phyloP scores from a whole-genome alignment of 2,113 vertebrate genomes.

The Halcyon senegalensis region DNA sequence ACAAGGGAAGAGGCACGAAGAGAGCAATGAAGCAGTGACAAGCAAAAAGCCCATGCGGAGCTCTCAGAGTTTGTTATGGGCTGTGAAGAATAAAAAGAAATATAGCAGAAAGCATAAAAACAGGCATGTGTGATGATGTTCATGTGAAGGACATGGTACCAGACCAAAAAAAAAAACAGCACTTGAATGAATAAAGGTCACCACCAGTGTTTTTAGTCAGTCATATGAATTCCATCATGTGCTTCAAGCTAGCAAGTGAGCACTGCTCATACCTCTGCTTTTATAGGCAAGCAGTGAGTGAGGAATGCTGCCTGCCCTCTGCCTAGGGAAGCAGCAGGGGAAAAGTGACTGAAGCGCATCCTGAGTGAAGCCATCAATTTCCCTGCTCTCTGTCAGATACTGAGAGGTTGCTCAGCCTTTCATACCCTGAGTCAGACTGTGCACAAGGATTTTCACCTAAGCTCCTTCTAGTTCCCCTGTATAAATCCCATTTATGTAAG shows the following conservation, averaged over 20 bases:
- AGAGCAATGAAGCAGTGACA: not conserved
- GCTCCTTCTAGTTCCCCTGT: not conserved
- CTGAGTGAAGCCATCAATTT: not conserved
- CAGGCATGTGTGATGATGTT: not conserved
- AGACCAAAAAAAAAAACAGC: not conserved
- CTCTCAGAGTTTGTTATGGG: not conserved
- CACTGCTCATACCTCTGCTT: not conserved
- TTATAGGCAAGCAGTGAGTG: not conserved
- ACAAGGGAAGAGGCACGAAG: not conserved
- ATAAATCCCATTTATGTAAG: conserved; percentile 1
- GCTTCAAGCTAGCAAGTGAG: not conserved
- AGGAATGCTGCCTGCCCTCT: not conserved
- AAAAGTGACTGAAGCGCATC: not conserved
- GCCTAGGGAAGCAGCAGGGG: not conserved
- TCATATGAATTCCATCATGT: not conserved
- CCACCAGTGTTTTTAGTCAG: not conserved
- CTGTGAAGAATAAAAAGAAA: not conserved
- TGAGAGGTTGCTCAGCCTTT: not conserved
- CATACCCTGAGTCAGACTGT: not conserved
- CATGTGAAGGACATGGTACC: not conserved
- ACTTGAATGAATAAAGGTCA: not conserved
- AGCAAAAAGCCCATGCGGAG: not conserved
- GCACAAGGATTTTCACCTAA: not conserved
- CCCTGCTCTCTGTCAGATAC: not conserved
- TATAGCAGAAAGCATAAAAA: not conserved